A percentile compares a stretch with the other conserved stretches of the same genome.
Evolutionary conservation across 2,888 invertebrate genomes (phyloP).

Genomic region (Leistus spinibarbis): DNA sequence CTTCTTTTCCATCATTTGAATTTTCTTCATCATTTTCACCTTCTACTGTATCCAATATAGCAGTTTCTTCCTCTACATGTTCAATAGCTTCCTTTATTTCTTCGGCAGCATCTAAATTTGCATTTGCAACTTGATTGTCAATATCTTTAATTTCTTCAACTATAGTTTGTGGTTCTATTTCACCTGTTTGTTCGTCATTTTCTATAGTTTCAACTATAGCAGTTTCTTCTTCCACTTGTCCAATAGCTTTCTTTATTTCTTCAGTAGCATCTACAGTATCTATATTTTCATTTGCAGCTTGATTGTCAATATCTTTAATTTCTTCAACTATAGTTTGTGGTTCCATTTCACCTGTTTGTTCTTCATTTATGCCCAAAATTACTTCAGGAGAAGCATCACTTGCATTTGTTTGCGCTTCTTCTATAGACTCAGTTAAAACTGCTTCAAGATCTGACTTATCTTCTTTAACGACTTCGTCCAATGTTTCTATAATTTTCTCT

Average conservation of each 20-base stretch:
- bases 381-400: background rate
- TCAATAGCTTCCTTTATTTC: background rate
- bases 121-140: constrained; percentile 21
- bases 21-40: constrained; percentile 30
- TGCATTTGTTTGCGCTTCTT: background rate
- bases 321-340: constrained; percentile 15
- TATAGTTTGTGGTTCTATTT: background rate
- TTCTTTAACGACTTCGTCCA: constrained; percentile 5
- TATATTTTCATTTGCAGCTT: constrained; percentile 4
- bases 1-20: constrained; percentile 18
- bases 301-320: constrained; percentile 26
- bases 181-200: constrained; percentile 6
- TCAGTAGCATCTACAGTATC: constrained; percentile 20
- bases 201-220: background rate
- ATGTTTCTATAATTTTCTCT: too few relatives aligned
- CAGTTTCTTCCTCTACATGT: background rate
- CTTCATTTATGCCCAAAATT: background rate
- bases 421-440: background rate
- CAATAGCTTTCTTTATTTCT: background rate
- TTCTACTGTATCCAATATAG: background rate
- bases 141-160: constrained; percentile 34
- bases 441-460: background rate
- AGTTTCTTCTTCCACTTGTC: background rate
- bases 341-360: constrained; percentile 30
- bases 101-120: background rate